Percentiles rank a stretch among this genome's conserved stretches.
Evolutionary conservation across 2,888 invertebrate species (phyloP).

Genomic region (Diplolepis rosae): DNA sequence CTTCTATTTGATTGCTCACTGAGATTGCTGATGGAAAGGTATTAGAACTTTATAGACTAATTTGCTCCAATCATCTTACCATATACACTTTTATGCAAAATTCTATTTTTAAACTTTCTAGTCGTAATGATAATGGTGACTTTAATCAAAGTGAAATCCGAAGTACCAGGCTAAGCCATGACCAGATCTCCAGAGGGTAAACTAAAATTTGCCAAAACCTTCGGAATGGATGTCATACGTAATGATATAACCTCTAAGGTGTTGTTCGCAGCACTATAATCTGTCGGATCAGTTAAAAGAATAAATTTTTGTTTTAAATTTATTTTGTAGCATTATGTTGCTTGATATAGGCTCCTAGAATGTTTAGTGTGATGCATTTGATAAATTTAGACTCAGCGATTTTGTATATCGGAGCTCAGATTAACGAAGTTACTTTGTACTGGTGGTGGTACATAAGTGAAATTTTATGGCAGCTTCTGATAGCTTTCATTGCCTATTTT

Average conservation of each 20-base stretch:
- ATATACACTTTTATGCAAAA: background rate
- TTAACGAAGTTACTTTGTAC: conserved; percentile 64
- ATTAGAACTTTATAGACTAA: background rate
- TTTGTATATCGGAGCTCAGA: conserved; percentile 56
- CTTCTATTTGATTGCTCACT: background rate
- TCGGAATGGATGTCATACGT: conserved; percentile 13
- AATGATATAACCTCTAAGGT: conserved; percentile 4
- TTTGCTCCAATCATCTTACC: background rate
- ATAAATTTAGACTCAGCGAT: conserved; percentile 54
- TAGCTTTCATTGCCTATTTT: conserved; percentile 64
- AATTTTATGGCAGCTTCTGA: conserved; percentile 67
- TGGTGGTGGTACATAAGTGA: conserved; percentile 69
- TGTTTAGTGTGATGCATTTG: conserved; percentile 40
- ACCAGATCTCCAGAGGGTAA: background rate
- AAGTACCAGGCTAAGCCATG: background rate
- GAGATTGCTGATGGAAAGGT: background rate
- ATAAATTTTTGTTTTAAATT: background rate
- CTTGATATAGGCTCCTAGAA: conserved; percentile 8
- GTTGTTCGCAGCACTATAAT: background rate
- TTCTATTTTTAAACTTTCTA: background rate
- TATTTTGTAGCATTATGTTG: background rate
- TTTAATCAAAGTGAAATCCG: background rate
- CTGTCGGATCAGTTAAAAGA: background rate
- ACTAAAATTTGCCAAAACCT: background rate
- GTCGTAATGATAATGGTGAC: background rate